These are phyloP conservation scores for Luehdorfia chinensis DNA, from an alignment of 1,140 invertebrate genomes.

Conservation along the genomic window DNA sequence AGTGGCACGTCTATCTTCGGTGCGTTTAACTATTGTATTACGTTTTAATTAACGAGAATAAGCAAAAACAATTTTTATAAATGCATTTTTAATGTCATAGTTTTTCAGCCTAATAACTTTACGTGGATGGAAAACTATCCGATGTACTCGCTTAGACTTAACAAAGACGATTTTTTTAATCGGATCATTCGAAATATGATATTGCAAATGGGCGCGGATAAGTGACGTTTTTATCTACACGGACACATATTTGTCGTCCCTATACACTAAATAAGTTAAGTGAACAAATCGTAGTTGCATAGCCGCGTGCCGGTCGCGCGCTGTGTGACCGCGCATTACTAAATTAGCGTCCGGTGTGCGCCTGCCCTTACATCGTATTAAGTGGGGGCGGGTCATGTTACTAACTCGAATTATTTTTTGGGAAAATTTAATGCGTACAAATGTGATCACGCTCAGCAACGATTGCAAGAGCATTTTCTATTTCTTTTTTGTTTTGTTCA, in stretches of 20 bases:
- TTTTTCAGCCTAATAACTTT: too few species aligned
- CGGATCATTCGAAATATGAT: too few species aligned
- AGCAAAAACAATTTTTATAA: too few species aligned
- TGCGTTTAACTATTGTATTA: too few species aligned
- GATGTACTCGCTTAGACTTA: too few species aligned
- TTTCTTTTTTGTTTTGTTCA: too few species aligned
- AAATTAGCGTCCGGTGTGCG: slow-evolving; percentile 68
- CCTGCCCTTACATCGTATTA: slow-evolving; percentile 55
- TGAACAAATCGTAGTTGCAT: slow-evolving; percentile 62
- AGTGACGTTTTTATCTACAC: slow-evolving; percentile 34
- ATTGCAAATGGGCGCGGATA: too few species aligned
- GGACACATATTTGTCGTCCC: slow-evolving; percentile 31
- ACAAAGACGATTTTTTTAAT: too few species aligned
- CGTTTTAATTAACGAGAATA: too few species aligned
- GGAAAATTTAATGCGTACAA: slow-evolving; percentile 14
- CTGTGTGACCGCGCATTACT: slow-evolving; percentile 58
- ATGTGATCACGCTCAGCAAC: not conserved
- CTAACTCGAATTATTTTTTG: slow-evolving; percentile 24
- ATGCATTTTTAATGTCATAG: too few species aligned
- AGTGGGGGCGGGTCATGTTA: slow-evolving; percentile 40
- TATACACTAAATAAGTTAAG: slow-evolving; percentile 55
- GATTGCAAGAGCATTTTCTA: not conserved
- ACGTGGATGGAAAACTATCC: too few species aligned
- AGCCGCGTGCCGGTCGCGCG: slow-evolving; percentile 51
- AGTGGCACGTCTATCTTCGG: too few species aligned